Evolutionary conservation across 2,888 invertebrate species (phyloP).

Genomic region (Tribolium freemani): DNA sequence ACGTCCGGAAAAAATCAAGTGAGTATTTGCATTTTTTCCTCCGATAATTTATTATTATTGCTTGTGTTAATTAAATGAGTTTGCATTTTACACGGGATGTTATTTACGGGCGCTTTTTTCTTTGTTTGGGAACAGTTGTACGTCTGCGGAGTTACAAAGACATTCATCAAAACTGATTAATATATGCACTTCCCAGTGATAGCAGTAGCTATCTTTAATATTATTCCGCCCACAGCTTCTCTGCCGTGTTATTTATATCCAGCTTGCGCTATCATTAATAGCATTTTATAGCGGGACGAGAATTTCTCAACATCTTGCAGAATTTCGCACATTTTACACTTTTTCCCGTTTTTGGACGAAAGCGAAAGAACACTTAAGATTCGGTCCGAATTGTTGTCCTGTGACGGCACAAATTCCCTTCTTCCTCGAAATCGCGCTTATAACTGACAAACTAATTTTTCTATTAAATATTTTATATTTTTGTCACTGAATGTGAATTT

Average conservation of each 20-base stretch:
- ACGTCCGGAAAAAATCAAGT: background rate
- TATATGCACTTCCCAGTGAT: constrained; percentile 51
- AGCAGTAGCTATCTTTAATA: constrained; percentile 52
- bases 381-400: too few relatives aligned
- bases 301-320: background rate
- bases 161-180: constrained; percentile 51
- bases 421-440: too few relatives aligned
- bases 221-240: constrained; percentile 50
- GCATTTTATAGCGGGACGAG: background rate
- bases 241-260: constrained; percentile 49
- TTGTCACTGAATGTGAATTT: too few relatives aligned
- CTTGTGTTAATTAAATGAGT: background rate
- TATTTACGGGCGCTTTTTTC: constrained; percentile 12
- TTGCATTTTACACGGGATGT: constrained; percentile 1
- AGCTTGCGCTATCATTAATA: constrained; percentile 48
- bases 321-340: background rate
- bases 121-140: constrained; percentile 22
- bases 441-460: too few relatives aligned
- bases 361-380: background rate
- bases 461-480: too few relatives aligned
- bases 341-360: background rate
- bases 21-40: background rate
- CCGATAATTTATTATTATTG: background rate
- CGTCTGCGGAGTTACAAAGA: constrained; percentile 29
- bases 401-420: too few relatives aligned